Percentiles rank a stretch among this genome's conserved stretches.
Evolutionary conservation across 2,888 invertebrate species (phyloP).

Genomic region (Lapara coniferarum): DNA sequence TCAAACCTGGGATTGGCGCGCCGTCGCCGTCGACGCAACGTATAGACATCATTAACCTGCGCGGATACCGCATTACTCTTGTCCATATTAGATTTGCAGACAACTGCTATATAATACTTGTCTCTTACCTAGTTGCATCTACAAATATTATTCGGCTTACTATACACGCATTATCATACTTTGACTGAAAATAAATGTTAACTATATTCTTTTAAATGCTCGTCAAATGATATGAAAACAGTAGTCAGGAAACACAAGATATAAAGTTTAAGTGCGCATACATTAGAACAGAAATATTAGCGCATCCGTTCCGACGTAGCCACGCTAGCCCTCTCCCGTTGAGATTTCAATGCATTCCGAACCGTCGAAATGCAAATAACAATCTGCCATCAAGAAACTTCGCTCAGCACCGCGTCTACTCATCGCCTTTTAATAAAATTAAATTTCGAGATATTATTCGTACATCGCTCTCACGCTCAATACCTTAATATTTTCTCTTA

Average conservation of each 20-base stretch:
- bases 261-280: neutral
- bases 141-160: no score
- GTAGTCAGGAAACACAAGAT: no score
- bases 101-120: no score
- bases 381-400: neutral
- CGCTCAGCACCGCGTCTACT: neutral
- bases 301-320: neutral
- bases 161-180: no score
- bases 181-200: no score
- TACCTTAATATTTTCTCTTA: conserved; percentile 45
- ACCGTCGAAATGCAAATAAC: neutral
- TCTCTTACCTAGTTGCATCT: no score
- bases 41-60: neutral
- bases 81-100: conserved; percentile 3
- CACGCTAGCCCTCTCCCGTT: neutral
- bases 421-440: conserved; percentile 14
- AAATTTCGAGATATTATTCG: conserved; percentile 12
- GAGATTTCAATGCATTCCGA: neutral
- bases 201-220: no score
- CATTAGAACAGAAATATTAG: neutral
- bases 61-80: neutral
- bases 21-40: neutral
- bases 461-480: conserved; percentile 28
- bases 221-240: no score
- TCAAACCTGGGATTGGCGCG: conserved; percentile 1